phyloP scores from a whole-genome alignment of 2,888 invertebrate species.

The Neoscelio sp. region DNA sequence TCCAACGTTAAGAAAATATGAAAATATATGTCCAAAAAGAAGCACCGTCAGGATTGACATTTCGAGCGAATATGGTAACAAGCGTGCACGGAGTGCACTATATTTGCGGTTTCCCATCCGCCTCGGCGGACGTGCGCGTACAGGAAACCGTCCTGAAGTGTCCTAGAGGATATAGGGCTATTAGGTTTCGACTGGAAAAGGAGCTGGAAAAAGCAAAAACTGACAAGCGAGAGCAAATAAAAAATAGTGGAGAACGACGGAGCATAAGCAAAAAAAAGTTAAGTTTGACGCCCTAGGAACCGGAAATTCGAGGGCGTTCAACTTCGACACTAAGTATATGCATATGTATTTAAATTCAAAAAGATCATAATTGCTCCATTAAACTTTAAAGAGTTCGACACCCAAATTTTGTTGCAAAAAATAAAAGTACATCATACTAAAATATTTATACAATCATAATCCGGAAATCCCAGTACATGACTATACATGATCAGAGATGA shows the following conservation, averaged over 20 bases:
- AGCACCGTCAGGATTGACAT: constrained; percentile 35
- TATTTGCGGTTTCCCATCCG: constrained; percentile 82
- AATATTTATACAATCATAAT: too few relatives aligned
- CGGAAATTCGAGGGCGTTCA: constrained; percentile 82
- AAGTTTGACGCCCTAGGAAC: constrained; percentile 74
- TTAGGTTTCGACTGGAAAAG: constrained; percentile 79
- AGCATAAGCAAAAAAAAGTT: constrained; percentile 65
- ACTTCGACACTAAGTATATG: constrained; percentile 73
- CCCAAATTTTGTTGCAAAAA: too few relatives aligned
- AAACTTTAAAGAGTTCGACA: too few relatives aligned
- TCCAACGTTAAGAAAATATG: not conserved
- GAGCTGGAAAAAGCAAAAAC: constrained; percentile 66
- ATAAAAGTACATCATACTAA: too few relatives aligned
- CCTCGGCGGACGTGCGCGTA: constrained; percentile 73
- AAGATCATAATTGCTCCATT: constrained; percentile 76
- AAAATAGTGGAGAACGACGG: constrained; percentile 54
- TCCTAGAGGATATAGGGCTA: constrained; percentile 81
- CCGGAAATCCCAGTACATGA: too few relatives aligned
- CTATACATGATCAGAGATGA: too few relatives aligned
- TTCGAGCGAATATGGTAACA: constrained; percentile 58
- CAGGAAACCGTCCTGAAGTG: constrained; percentile 82
- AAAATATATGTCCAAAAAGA: constrained; percentile 26
- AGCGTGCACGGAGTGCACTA: constrained; percentile 33
- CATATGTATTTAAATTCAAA: constrained; percentile 78
- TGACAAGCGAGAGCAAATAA: constrained; percentile 58